These are phyloP conservation scores for Cyprinella venusta DNA, from an alignment of 2,797 vertebrate genomes.

Conservation along the genomic window DNA sequence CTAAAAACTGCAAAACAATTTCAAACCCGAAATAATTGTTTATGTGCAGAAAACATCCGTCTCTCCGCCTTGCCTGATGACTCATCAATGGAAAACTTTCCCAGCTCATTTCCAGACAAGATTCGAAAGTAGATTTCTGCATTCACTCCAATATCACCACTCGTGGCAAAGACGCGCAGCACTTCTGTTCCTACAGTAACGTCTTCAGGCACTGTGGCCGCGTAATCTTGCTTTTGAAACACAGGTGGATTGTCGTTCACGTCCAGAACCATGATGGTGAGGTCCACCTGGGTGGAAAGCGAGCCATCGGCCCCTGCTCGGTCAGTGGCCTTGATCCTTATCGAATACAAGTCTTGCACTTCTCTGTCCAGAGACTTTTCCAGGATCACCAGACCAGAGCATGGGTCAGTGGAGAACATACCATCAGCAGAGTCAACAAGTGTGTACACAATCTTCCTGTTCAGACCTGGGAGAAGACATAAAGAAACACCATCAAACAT, in stretches of 20 bases:
- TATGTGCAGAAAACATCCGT: not conserved
- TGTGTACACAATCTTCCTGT: constrained; percentile 88
- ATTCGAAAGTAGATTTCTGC: constrained; percentile 92
- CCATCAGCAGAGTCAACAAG: constrained; percentile 85
- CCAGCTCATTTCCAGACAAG: constrained; percentile 89
- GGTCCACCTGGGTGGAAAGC: constrained; percentile 81
- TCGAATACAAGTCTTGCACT: constrained; percentile 81
- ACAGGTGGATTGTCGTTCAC: constrained; percentile 97
- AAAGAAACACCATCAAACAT: not conserved
- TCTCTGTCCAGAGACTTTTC: constrained; percentile 92
- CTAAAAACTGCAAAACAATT: not conserved
- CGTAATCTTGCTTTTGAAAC: constrained; percentile 91
- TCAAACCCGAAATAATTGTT: constrained; percentile 9
- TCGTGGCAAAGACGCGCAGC: constrained; percentile 88
- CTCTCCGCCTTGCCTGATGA: constrained; percentile 79
- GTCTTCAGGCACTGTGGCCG: constrained; percentile 88
- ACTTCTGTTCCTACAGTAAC: constrained; percentile 86
- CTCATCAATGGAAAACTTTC: constrained; percentile 88
- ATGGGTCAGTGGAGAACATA: constrained; percentile 89
- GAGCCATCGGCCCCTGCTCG: constrained; percentile 84
- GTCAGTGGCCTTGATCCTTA: constrained; percentile 87
- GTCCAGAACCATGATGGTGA: constrained; percentile 90
- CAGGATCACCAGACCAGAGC: constrained; percentile 87
- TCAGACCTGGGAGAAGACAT: constrained; percentile 78
- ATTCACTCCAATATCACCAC: constrained; percentile 90